Conservation (phyloP, 2,797 vertebrate genomes). For the Picus viridis region DNA sequence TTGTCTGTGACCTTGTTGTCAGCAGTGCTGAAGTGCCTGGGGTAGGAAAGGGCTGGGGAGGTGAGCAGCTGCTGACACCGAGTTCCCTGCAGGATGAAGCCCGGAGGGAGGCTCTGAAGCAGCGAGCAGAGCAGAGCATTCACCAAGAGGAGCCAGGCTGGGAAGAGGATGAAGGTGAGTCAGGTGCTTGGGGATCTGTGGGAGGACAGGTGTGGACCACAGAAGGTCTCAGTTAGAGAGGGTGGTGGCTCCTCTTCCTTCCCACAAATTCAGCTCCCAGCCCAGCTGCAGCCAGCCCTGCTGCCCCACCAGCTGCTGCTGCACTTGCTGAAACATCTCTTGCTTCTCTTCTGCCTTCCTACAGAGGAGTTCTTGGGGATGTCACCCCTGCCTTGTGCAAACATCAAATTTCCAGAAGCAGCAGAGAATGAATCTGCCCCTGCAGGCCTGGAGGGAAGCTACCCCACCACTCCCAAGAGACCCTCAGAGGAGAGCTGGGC, state of each 20-base stretch:
- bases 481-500: conserved; percentile 71
- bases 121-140: conserved; percentile 89
- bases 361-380: conserved; percentile 89
- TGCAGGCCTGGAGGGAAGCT: conserved; percentile 37
- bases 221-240: background rate
- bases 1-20: background rate
- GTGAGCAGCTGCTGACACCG: background rate
- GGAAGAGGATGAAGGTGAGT: conserved; percentile 89
- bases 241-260: background rate
- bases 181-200: background rate
- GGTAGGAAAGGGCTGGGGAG: background rate
- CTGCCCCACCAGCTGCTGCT: background rate
- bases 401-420: conserved; percentile 74
- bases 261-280: background rate
- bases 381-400: conserved; percentile 77
- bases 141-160: conserved; percentile 90
- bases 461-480: conserved; percentile 1
- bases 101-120: conserved; percentile 92
- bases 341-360: background rate
- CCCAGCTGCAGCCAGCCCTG: background rate
- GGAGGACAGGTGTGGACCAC: background rate
- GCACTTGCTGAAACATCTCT: background rate
- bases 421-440: conserved; percentile 25
- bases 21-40: fast-evolving
- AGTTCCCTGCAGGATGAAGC: conserved; percentile 87